Conservation (phyloP, 2,113 vertebrate species). For the Microtus ochrogaster region DNA sequence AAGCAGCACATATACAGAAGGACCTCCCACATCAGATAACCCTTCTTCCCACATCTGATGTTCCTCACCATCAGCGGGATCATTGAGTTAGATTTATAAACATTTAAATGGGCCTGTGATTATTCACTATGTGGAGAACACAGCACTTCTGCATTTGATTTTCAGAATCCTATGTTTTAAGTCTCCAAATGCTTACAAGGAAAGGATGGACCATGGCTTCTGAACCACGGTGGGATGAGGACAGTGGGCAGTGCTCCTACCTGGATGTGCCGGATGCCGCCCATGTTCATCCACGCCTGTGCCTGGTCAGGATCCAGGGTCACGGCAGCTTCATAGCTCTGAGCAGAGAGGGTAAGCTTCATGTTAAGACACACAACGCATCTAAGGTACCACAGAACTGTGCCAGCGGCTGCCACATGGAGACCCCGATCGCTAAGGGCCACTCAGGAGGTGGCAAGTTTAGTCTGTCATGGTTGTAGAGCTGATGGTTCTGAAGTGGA, state of each 20-base stretch:
- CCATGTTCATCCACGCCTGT: constrained; percentile 99
- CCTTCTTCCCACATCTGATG: neutral
- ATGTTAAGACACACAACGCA: constrained; percentile 23
- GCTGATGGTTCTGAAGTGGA: constrained; percentile 32
- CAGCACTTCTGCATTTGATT: neutral
- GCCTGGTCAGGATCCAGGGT: constrained; percentile 95
- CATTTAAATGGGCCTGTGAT: neutral
- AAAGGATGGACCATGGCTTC: neutral
- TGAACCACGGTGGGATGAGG: neutral
- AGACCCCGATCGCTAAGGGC: neutral
- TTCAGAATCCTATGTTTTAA: neutral
- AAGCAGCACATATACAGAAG: too few relatives aligned
- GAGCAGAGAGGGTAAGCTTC: constrained; percentile 64
- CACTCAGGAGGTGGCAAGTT: too few relatives aligned
- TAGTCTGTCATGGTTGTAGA: neutral
- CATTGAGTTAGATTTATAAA: neutral
- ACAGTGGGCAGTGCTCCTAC: constrained; percentile 81
- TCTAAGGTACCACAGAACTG: neutral
- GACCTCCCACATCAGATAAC: neutral
- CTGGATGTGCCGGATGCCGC: constrained; percentile 98
- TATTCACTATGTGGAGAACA: neutral
- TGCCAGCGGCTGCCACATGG: neutral
- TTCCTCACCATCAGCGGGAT: neutral
- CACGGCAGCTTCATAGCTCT: constrained; percentile 95
- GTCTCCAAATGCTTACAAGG: neutral